phyloP scores from a whole-genome alignment of 2,113 vertebrate species.

The Eurypyga helias region DNA sequence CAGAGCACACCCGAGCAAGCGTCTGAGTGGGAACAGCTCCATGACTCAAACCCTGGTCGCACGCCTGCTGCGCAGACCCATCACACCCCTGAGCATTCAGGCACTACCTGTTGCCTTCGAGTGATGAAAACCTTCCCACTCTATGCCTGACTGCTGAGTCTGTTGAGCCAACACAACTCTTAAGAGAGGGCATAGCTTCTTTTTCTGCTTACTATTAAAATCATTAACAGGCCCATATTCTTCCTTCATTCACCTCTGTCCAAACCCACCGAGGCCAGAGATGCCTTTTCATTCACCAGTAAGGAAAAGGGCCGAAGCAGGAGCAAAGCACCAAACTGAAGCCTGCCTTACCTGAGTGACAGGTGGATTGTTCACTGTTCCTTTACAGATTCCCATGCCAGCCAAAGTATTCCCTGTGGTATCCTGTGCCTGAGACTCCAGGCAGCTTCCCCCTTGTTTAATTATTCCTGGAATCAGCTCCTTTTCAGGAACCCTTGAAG shows the following conservation, averaged over 20 bases:
- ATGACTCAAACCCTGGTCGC: background rate
- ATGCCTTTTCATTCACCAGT: background rate
- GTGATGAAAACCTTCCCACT: background rate
- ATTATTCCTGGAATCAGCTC: constrained; percentile 87
- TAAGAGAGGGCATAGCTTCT: background rate
- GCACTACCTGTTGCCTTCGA: background rate
- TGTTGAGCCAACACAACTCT: background rate
- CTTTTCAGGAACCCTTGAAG: constrained; percentile 91
- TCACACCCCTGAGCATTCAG: background rate
- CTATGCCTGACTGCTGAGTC: background rate
- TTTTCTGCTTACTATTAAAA: background rate
- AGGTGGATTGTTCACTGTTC: constrained; percentile 79
- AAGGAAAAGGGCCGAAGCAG: background rate
- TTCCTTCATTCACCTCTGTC: background rate
- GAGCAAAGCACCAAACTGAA: background rate
- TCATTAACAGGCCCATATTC: background rate
- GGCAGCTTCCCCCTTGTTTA: constrained; percentile 86
- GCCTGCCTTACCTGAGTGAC: constrained; percentile 84
- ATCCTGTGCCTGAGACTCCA: constrained; percentile 87
- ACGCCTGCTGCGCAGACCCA: background rate
- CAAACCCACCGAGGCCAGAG: background rate
- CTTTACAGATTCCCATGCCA: constrained; percentile 84
- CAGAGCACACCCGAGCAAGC: background rate
- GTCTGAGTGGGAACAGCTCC: background rate
- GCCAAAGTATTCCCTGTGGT: constrained; percentile 74